Evolutionary conservation across 2,797 vertebrate genomes (phyloP).

Genomic region (Parambassis ranga): DNA sequence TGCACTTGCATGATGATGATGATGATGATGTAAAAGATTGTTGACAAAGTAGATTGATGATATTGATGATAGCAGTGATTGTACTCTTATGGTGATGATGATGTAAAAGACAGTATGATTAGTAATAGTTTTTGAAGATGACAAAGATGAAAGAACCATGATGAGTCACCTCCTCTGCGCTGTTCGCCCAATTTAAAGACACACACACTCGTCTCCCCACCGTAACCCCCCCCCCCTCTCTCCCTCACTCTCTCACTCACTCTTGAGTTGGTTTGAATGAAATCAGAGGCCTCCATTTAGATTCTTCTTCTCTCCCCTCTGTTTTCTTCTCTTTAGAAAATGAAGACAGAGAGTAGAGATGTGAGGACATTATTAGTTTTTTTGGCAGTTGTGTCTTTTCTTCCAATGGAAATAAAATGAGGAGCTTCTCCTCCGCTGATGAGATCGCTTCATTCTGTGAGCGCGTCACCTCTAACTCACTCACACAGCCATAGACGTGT

Average conservation of each 20-base stretch:
- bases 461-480: slow-evolving; percentile 45
- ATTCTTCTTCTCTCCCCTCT: slow-evolving; percentile 39
- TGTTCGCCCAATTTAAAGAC: slow-evolving; percentile 13
- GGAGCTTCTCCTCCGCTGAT: slow-evolving; percentile 53
- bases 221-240: background rate
- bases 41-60: background rate
- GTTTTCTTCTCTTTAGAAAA: slow-evolving; percentile 47
- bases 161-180: slow-evolving; percentile 46
- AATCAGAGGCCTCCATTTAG: slow-evolving; percentile 46
- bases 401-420: slow-evolving; percentile 51
- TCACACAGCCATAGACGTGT: slow-evolving; percentile 26
- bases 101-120: slow-evolving; percentile 32
- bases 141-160: slow-evolving; percentile 28
- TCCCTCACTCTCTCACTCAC: background rate
- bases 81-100: slow-evolving; percentile 10
- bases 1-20: background rate
- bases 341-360: slow-evolving; percentile 29
- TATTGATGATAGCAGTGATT: slow-evolving; percentile 12
- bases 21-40: background rate
- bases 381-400: slow-evolving; percentile 25
- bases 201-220: background rate
- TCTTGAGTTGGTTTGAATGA: slow-evolving; percentile 9
- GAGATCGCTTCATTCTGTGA: slow-evolving; percentile 53
- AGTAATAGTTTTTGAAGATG: slow-evolving; percentile 15
- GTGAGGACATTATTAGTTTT: slow-evolving; percentile 54